phyloP scores from a whole-genome alignment of 2,113 vertebrate species.

The Ceyx cyanopectus region DNA sequence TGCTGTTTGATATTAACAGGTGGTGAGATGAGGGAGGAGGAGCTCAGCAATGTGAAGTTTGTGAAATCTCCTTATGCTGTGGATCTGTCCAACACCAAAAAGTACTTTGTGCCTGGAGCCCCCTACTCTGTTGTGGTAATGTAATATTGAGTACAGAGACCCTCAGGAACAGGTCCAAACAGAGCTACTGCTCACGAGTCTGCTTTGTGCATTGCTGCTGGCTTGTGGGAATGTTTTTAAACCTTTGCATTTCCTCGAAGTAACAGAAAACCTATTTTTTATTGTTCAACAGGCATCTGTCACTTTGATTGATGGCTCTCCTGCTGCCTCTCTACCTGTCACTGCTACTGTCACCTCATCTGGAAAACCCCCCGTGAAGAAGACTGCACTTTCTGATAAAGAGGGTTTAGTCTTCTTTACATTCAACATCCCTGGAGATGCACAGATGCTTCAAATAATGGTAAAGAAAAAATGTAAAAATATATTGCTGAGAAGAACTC shows the following conservation, averaged over 20 bases:
- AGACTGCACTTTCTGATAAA: constrained; percentile 8
- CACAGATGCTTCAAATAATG: constrained; percentile 41
- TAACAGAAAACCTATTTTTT: neutral
- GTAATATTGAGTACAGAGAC: neutral
- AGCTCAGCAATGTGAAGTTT: constrained; percentile 75
- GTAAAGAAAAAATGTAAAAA: constrained; percentile 31
- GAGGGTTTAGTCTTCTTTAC: constrained; percentile 35
- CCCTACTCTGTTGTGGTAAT: constrained; percentile 72
- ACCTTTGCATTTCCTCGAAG: neutral
- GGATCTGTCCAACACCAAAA: constrained; percentile 76
- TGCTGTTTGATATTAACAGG: constrained; percentile 38
- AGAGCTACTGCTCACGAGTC: neutral
- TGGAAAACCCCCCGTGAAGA: neutral
- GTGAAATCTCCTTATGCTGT: constrained; percentile 73
- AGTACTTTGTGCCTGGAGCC: constrained; percentile 75
- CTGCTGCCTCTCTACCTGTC: constrained; percentile 47
- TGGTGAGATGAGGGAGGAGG: constrained; percentile 76
- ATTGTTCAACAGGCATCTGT: constrained; percentile 53
- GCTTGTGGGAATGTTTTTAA: neutral
- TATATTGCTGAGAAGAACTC: neutral
- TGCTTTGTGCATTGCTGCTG: neutral
- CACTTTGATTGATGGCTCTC: constrained; percentile 60
- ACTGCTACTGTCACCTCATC: constrained; percentile 23
- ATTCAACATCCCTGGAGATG: constrained; percentile 53
- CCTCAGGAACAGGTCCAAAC: neutral